These are phyloP conservation scores for Petaurus breviceps DNA, from an alignment of 2,113 vertebrate genomes.

Conservation along the genomic window DNA sequence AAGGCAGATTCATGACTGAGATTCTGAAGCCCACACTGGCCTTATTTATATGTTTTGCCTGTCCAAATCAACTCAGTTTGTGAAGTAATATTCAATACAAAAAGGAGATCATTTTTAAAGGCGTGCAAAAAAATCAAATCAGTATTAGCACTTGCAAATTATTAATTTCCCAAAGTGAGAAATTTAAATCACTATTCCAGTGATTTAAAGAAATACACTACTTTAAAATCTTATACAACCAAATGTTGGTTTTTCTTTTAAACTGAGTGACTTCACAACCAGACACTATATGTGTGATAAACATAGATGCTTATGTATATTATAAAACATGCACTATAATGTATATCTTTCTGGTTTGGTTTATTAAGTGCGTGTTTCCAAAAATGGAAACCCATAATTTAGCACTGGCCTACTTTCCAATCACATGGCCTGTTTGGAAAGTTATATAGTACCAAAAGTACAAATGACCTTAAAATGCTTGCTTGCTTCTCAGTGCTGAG, in stretches of 20 bases:
- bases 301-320: background rate
- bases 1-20: slow-evolving; percentile 28
- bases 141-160: slow-evolving; percentile 38
- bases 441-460: background rate
- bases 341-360: background rate
- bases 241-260: background rate
- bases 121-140: background rate
- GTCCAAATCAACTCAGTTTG: slow-evolving; percentile 7
- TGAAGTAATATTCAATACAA: slow-evolving; percentile 18
- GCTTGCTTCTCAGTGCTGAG: background rate
- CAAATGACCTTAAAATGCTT: background rate
- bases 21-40: background rate
- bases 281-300: background rate
- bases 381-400: background rate
- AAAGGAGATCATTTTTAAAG: slow-evolving; percentile 27
- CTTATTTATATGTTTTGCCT: slow-evolving; percentile 23
- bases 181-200: slow-evolving; percentile 34
- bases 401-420: slow-evolving; percentile 2
- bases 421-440: background rate
- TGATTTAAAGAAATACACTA: slow-evolving; percentile 21
- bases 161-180: slow-evolving; percentile 46
- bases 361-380: background rate
- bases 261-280: background rate
- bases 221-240: background rate
- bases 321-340: background rate